Evolutionary conservation across 2,888 invertebrate species (phyloP).

Genomic region (Troglohyphantes excavatus): DNA sequence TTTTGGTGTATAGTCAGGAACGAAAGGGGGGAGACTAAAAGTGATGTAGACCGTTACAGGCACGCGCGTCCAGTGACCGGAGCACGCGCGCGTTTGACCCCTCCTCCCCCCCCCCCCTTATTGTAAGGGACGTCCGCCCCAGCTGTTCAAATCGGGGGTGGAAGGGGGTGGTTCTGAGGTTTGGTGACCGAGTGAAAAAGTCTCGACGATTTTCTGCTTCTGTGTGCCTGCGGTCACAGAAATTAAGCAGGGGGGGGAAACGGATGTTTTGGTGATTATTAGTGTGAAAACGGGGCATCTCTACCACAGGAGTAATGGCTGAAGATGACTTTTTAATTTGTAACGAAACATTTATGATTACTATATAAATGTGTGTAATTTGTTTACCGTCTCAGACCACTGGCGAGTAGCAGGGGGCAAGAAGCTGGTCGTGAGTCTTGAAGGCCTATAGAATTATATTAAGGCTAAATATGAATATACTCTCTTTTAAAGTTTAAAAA

Average conservation of each 20-base stretch:
- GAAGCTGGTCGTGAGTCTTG: too few relatives aligned
- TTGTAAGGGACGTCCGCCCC: slow-evolving; percentile 40
- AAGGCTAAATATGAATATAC: too few relatives aligned
- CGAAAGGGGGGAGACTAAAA: slow-evolving; percentile 53
- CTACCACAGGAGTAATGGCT: too few relatives aligned
- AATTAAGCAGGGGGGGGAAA: not conserved
- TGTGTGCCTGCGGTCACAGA: not conserved
- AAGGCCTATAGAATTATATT: too few relatives aligned
- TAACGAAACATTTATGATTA: too few relatives aligned
- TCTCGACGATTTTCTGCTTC: slow-evolving; percentile 52
- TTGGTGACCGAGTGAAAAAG: slow-evolving; percentile 68
- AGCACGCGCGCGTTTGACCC: slow-evolving; percentile 70
- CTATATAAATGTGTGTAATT: too few relatives aligned
- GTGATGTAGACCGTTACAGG: slow-evolving; percentile 73
- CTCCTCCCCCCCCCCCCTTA: slow-evolving; percentile 52
- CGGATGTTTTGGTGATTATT: not conserved
- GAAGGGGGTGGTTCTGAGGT: slow-evolving; percentile 1
- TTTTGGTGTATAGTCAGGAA: slow-evolving; percentile 6
- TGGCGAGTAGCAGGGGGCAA: too few relatives aligned
- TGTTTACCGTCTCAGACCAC: too few relatives aligned
- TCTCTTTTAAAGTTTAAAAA: too few relatives aligned
- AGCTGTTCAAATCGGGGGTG: slow-evolving; percentile 45
- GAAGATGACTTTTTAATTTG: too few relatives aligned
- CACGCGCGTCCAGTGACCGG: slow-evolving; percentile 71
- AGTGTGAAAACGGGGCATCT: too few relatives aligned